These are phyloP conservation scores for Heliothis peltigera DNA, from an alignment of 2,888 invertebrate species.

Conservation along the genomic window DNA sequence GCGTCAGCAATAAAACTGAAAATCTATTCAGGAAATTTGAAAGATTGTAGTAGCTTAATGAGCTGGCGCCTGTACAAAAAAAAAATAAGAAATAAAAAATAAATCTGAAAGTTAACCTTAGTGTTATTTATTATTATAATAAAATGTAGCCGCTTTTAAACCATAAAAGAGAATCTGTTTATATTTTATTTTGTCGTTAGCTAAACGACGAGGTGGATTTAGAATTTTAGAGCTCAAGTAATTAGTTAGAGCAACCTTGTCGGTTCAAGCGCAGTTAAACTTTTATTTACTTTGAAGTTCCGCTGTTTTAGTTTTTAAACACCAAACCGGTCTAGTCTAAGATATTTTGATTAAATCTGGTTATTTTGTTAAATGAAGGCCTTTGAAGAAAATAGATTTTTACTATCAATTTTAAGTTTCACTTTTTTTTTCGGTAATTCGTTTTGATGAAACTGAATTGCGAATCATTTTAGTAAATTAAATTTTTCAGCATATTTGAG, in stretches of 20 bases:
- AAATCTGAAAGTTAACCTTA: background rate
- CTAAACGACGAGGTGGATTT: slow-evolving; percentile 13
- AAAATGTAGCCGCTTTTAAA: background rate
- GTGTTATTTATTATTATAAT: background rate
- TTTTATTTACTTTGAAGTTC: slow-evolving; percentile 44
- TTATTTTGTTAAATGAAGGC: slow-evolving; percentile 7
- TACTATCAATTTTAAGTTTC: background rate
- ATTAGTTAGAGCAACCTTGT: slow-evolving; percentile 43
- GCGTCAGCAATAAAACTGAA: too few species aligned
- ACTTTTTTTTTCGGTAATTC: background rate
- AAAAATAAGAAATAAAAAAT: too few species aligned
- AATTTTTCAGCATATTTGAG: too few species aligned
- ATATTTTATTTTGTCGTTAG: slow-evolving; percentile 8
- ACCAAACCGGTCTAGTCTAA: slow-evolving; percentile 16
- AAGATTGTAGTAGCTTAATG: too few species aligned
- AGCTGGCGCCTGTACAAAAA: too few species aligned
- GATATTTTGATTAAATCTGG: slow-evolving; percentile 24
- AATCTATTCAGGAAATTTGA: too few species aligned
- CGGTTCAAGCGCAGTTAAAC: slow-evolving; percentile 42
- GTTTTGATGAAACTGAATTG: background rate
- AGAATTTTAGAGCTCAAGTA: slow-evolving; percentile 24
- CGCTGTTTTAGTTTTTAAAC: slow-evolving; percentile 41
- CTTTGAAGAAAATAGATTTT: slow-evolving; percentile 1
- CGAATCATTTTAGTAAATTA: too few species aligned
- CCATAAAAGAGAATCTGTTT: background rate